These are phyloP conservation scores for Yasuhikotakia modesta DNA, from an alignment of 2,797 vertebrate species.

Conservation along the genomic window DNA sequence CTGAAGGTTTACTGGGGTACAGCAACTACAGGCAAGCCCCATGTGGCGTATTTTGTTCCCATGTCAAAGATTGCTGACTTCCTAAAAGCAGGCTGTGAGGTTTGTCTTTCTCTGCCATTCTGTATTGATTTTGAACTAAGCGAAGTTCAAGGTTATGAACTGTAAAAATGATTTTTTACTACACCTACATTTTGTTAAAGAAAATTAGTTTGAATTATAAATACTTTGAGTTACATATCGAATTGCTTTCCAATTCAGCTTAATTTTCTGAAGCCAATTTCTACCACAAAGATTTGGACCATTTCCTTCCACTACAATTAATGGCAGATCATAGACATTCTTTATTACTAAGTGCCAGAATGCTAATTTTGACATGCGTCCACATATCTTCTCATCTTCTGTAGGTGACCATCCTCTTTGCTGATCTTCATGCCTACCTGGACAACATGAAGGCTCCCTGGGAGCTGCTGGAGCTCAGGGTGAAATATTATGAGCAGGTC, in stretches of 20 bases:
- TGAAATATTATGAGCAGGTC: conserved; percentile 89
- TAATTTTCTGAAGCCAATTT: too few species aligned
- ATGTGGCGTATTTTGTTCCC: conserved; percentile 96
- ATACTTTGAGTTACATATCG: too few species aligned
- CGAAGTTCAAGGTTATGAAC: too few species aligned
- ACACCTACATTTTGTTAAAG: too few species aligned
- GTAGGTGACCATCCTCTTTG: conserved; percentile 88
- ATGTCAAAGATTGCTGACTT: conserved; percentile 99
- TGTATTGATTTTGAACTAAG: too few species aligned
- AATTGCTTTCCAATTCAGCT: too few species aligned
- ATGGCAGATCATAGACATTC: too few species aligned
- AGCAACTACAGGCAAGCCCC: conserved; percentile 94
- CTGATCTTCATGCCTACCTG: conserved; percentile 92
- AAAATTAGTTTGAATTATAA: not conserved
- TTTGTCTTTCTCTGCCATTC: conserved; percentile 53
- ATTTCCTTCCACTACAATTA: too few species aligned
- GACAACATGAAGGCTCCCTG: conserved; percentile 99
- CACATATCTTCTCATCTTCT: not conserved
- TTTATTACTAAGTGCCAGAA: not conserved
- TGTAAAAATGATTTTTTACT: not conserved
- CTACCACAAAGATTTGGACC: too few species aligned
- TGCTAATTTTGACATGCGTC: too few species aligned
- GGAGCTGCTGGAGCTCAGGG: conserved; percentile 93
- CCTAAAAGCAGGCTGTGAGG: conserved; percentile 95
- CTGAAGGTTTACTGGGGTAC: conserved; percentile 96